phyloP scores from a whole-genome alignment of 92 coral and sea anemone genomes.

The Diadumene lineata region DNA sequence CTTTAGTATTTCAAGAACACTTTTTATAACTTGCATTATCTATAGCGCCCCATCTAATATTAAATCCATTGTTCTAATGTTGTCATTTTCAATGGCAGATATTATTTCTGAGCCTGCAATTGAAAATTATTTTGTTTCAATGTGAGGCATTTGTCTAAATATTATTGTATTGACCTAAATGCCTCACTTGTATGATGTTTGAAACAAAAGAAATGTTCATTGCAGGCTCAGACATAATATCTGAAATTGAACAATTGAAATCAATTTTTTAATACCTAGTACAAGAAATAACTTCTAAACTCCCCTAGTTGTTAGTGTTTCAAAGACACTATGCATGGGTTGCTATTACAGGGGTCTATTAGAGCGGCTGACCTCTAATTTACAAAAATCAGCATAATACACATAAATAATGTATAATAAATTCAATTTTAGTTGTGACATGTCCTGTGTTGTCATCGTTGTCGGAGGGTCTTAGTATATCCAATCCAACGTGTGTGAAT shows the following conservation, averaged over 20 bases:
- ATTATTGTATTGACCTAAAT: no score
- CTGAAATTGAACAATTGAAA: no score
- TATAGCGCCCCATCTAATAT: not conserved
- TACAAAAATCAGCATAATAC: no score
- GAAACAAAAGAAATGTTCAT: no score
- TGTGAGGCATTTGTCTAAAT: no score
- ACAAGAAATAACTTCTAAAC: not conserved
- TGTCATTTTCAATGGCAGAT: no score
- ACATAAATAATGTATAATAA: no score
- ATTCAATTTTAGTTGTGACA: slow-evolving; percentile 24
- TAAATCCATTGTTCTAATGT: not conserved
- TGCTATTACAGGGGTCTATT: not conserved
- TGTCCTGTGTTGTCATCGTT: slow-evolving; percentile 27
- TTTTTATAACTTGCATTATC: not conserved
- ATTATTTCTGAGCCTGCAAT: no score
- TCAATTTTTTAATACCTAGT: not conserved
- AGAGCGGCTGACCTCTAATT: not conserved
- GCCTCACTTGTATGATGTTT: no score
- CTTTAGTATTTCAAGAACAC: not conserved
- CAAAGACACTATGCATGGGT: not conserved
- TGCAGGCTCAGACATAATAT: no score
- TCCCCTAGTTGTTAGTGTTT: not conserved
- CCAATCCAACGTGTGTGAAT: slow-evolving; percentile 20
- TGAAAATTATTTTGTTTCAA: not conserved
- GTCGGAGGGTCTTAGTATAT: slow-evolving; percentile 37